Evolutionary conservation across 2,113 vertebrate genomes (phyloP).

Genomic region (Eurystomus gularis): DNA sequence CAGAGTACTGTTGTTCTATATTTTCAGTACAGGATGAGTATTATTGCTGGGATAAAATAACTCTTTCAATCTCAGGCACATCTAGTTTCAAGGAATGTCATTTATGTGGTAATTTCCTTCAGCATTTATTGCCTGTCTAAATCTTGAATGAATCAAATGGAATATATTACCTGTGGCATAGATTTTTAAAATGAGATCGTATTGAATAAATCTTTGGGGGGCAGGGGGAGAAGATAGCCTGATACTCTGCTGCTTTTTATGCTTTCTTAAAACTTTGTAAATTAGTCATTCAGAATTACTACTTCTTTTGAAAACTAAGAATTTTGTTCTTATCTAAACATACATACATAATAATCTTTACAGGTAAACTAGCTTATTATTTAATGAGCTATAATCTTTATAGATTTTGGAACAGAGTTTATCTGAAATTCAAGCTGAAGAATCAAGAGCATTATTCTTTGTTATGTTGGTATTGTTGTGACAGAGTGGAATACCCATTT

Average conservation of each 20-base stretch:
- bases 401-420: neutral
- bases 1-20: neutral
- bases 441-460: neutral
- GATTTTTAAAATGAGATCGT: neutral
- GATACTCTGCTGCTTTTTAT: neutral
- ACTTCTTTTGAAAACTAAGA: neutral
- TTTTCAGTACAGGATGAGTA: neutral
- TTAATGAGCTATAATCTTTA: neutral
- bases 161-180: constrained; percentile 39
- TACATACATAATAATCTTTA: neutral
- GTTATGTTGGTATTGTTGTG: neutral
- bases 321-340: neutral
- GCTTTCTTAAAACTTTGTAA: neutral
- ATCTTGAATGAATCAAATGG: constrained; percentile 1
- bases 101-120: constrained; percentile 58
- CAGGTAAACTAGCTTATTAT: neutral
- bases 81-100: constrained; percentile 44
- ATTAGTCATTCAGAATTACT: neutral
- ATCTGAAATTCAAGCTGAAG: neutral
- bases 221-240: neutral
- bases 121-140: constrained; percentile 45
- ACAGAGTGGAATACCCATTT: neutral
- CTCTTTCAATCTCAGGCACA: neutral
- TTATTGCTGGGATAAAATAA: neutral
- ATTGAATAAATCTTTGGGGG: neutral